Evolutionary conservation across 2,888 invertebrate genomes (phyloP).

Genomic region (Agrotis exclamationis): DNA sequence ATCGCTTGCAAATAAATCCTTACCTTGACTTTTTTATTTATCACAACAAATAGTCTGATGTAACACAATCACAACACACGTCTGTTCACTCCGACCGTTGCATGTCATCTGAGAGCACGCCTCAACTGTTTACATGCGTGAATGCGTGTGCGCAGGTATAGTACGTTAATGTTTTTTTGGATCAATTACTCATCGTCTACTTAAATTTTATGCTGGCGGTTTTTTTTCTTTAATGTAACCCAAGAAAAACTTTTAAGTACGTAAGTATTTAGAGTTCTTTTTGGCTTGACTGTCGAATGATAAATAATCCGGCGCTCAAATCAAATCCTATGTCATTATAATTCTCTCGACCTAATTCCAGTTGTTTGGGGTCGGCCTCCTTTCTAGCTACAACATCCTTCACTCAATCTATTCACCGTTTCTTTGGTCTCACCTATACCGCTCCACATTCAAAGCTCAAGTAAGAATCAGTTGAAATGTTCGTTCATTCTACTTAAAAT

Average conservation of each 20-base stretch:
- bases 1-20: constrained; percentile 39
- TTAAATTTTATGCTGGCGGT: neutral
- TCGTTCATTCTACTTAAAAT: neutral
- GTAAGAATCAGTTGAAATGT: too few relatives aligned
- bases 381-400: too few relatives aligned
- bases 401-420: too few relatives aligned
- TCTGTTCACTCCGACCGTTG: constrained; percentile 52
- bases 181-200: constrained; percentile 14
- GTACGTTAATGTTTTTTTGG: constrained; percentile 15
- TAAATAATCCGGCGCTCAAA: neutral
- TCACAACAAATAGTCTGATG: constrained; percentile 38
- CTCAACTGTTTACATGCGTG: constrained; percentile 44
- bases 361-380: too few relatives aligned
- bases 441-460: too few relatives aligned
- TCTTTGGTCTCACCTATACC: too few relatives aligned
- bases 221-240: constrained; percentile 25
- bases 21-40: constrained; percentile 60
- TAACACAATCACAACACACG: constrained; percentile 56
- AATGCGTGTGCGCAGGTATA: constrained; percentile 40
- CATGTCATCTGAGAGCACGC: constrained; percentile 48
- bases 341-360: too few relatives aligned
- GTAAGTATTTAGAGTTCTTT: neutral
- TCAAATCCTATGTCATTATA: too few relatives aligned
- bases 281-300: neutral
- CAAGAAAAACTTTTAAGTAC: constrained; percentile 4